These are phyloP conservation scores for Ginglymostoma cirratum DNA, from an alignment of 2,113 vertebrate genomes.

Conservation along the genomic window DNA sequence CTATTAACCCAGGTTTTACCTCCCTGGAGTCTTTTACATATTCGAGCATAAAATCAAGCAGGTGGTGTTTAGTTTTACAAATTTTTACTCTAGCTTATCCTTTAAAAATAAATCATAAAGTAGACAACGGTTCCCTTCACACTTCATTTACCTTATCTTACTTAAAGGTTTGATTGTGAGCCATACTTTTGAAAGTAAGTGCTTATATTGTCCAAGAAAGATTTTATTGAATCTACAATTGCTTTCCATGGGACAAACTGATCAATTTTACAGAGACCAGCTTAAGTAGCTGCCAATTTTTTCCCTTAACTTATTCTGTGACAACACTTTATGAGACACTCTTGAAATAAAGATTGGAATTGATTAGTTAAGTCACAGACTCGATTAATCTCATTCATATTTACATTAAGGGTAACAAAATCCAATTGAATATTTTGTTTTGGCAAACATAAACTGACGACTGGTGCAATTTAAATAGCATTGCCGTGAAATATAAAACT, in stretches of 20 bases:
- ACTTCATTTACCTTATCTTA: neutral
- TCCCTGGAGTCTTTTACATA: constrained; percentile 45
- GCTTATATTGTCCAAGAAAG: neutral
- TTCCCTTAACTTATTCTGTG: neutral
- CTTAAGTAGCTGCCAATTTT: neutral
- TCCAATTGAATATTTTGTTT: constrained; percentile 22
- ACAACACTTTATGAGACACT: neutral
- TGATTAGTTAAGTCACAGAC: neutral
- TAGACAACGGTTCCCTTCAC: neutral
- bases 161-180: constrained; percentile 13
- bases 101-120: constrained; percentile 30
- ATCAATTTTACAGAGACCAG: neutral
- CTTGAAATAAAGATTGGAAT: neutral
- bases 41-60: constrained; percentile 43
- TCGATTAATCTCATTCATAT: constrained; percentile 39
- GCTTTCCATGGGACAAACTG: neutral
- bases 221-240: neutral
- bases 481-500: constrained; percentile 72
- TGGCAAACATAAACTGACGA: neutral
- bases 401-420: constrained; percentile 45
- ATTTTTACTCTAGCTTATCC: constrained; percentile 37
- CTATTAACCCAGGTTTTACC: constrained; percentile 49
- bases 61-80: constrained; percentile 42
- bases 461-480: constrained; percentile 51
- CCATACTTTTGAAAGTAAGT: neutral